These are phyloP conservation scores for Cuniculus paca DNA, from an alignment of 2,797 vertebrate species.

Conservation along the genomic window DNA sequence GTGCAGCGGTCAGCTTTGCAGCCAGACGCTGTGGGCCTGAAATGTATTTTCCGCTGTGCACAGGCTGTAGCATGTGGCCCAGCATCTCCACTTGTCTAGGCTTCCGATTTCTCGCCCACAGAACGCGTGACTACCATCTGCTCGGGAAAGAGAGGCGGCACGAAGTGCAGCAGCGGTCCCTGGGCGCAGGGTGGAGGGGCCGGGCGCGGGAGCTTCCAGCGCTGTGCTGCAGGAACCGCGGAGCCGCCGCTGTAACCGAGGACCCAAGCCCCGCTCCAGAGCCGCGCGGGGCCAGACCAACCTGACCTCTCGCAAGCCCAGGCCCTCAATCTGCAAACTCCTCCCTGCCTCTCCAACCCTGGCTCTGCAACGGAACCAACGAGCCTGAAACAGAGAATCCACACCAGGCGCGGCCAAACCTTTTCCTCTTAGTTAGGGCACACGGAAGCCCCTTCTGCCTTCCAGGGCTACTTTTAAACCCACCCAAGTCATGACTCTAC, in stretches of 20 bases:
- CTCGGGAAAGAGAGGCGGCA: background rate
- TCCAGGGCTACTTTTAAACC: background rate
- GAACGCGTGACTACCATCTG: background rate
- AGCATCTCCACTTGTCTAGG: background rate
- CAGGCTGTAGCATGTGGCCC: background rate
- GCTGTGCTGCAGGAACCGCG: too few species aligned
- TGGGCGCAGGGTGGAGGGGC: background rate
- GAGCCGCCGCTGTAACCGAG: too few species aligned
- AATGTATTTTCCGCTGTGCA: background rate
- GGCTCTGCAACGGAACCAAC: background rate
- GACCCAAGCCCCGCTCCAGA: too few species aligned
- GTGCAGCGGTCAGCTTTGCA: background rate
- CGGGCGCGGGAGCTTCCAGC: background rate
- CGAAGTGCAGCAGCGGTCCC: background rate
- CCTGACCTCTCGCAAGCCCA: background rate
- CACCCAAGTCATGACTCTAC: slow-evolving; percentile 30
- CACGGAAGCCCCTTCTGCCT: background rate
- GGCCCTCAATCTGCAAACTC: background rate
- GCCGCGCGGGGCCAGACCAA: background rate
- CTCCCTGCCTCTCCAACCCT: background rate
- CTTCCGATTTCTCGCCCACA: background rate
- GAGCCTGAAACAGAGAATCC: background rate
- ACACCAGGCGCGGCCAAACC: background rate
- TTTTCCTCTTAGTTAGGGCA: background rate
- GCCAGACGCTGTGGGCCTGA: background rate